phyloP scores from a whole-genome alignment of 2,888 invertebrate genomes.

The Strigamia transsilvanica region DNA sequence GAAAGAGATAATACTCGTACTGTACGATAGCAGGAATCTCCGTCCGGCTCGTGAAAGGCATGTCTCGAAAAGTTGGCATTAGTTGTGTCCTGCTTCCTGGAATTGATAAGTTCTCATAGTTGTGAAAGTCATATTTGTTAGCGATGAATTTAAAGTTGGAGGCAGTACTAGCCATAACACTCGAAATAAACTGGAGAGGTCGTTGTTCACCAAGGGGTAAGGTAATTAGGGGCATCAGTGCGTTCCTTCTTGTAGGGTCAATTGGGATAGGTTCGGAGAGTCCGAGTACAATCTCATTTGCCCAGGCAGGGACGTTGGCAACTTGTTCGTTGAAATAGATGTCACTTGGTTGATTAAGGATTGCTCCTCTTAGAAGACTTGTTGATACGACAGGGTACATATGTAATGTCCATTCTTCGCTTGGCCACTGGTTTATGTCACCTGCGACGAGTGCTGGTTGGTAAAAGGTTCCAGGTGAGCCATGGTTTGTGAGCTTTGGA shows the following conservation, averaged over 20 bases:
- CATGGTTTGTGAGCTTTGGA: background rate
- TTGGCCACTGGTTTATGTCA: background rate
- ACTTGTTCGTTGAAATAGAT: background rate
- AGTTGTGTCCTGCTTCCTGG: background rate
- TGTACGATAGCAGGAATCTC: too few relatives aligned
- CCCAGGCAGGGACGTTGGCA: background rate
- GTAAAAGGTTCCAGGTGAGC: background rate
- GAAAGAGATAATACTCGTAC: too few relatives aligned
- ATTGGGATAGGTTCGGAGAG: background rate
- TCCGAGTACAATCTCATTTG: background rate
- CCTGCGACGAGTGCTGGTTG: background rate
- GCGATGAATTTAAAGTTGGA: background rate
- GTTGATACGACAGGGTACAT: background rate
- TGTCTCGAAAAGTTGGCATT: background rate
- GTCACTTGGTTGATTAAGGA: background rate
- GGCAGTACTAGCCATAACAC: background rate
- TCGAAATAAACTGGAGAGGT: background rate
- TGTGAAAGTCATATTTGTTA: background rate
- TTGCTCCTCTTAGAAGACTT: background rate
- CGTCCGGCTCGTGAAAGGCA: background rate
- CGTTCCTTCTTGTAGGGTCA: background rate
- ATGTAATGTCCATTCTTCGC: background rate
- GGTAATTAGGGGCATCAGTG: background rate
- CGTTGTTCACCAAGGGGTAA: background rate
- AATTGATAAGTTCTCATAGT: background rate